Base-by-base conservation (phyloP, 2,113 vertebrate genomes). In the Baryphthengus martii region DNA sequence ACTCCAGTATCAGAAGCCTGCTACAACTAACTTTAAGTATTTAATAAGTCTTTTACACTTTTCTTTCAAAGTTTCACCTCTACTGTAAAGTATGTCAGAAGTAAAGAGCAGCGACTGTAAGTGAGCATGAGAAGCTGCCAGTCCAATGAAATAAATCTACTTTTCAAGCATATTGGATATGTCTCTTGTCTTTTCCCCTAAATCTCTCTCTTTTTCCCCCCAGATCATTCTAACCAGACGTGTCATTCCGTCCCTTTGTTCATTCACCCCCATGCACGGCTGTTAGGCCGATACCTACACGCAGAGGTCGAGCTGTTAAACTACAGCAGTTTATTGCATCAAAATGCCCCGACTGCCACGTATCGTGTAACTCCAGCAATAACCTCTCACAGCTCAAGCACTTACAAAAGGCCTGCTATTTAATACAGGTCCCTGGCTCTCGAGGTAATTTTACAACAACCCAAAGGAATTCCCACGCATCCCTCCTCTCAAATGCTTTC, bases 91-190 rank as follows among this genome's bases (percentile, higher is more conserved):
- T 17, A 42, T 18, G 20, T 20, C 12, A 52, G 9, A 78, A 95
- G 56, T 80, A 86, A 90, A 88, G n/a, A 73, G 40, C 40, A 37
- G 15, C 17, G 40, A 28, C 19, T 61, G 44, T 9, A 65, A 89
- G 66, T 7, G 8, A 65, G 21, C 9, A 52, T 17, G 40, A 77
- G 50, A 90, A 80, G 26, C 35, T 89, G n/a, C 49, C 33, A 61
- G 18, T 39, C 16, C 59, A 93, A 82, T 17, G 9, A 95, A 96
- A 96, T 85, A 74, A 93, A 96, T 21, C 31, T 79, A 28, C 71
- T 95, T 93, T 79, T 96, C 75, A 95, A 90, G 52, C 17, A 59
- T 10, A 83, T 1, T 53, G 47, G 26, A 16, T 50, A n/a, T 40
- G 35, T 28, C 16, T 76, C 16, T 53, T 88, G n/a, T 73, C 50